phyloP scores from a whole-genome alignment of 37 sponge, comb jelly and placozoan species.

The Bolinopsis microptera region DNA sequence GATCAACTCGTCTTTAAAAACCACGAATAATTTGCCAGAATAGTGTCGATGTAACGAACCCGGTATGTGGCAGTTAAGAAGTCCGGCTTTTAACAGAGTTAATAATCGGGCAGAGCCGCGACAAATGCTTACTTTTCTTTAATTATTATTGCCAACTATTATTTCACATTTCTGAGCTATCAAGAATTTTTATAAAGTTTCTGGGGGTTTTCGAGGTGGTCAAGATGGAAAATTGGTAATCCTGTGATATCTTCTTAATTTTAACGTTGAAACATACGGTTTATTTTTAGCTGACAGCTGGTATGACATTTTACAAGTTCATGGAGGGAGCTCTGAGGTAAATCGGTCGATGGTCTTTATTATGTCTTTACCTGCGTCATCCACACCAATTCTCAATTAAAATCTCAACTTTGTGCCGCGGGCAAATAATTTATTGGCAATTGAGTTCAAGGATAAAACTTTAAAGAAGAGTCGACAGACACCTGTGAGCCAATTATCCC shows the following conservation, averaged over 20 bases:
- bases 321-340: too few species aligned
- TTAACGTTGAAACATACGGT: background rate
- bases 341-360: too few species aligned
- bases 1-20: too few species aligned
- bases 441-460: background rate
- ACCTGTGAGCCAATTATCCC: background rate
- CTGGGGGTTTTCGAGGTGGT: too few species aligned
- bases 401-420: background rate
- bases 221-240: too few species aligned
- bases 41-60: background rate
- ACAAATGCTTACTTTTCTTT: background rate
- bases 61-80: background rate
- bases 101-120: background rate
- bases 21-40: background rate
- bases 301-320: too few species aligned
- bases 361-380: background rate
- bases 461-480: background rate
- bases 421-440: background rate
- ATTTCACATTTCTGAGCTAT: too few species aligned
- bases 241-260: background rate
- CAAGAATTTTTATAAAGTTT: too few species aligned
- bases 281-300: background rate
- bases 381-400: background rate
- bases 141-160: too few species aligned
- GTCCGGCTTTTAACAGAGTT: background rate